These are phyloP conservation scores for Acanthaster planci DNA, from an alignment of 35 echinoderm and acorn worm genomes.

Conservation along the genomic window DNA sequence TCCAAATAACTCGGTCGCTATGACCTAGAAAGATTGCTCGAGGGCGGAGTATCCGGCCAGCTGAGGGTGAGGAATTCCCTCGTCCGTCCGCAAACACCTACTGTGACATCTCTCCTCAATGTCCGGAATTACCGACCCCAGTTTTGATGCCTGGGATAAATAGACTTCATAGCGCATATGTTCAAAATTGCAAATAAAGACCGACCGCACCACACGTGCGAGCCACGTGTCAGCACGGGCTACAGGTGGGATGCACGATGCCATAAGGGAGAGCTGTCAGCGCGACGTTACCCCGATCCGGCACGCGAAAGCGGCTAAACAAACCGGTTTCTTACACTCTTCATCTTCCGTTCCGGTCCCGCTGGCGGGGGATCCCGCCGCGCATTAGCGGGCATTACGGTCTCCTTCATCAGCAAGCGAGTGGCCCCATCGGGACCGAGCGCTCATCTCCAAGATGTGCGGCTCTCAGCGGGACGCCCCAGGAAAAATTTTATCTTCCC, in stretches of 20 bases:
- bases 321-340: background rate
- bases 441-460: background rate
- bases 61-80: background rate
- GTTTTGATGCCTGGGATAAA: slow-evolving; percentile 6
- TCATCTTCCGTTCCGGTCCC: background rate
- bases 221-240: background rate
- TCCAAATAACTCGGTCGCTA: no score
- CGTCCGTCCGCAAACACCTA: background rate
- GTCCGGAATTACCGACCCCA: background rate
- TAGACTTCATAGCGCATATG: background rate
- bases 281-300: background rate
- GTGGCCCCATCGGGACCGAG: background rate
- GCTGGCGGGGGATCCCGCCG: background rate
- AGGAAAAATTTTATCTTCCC: no score
- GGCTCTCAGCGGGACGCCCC: no score
- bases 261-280: background rate
- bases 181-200: background rate
- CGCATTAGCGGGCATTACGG: slow-evolving; percentile 14
- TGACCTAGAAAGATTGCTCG: no score
- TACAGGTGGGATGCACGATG: background rate
- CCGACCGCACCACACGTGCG: background rate
- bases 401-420: slow-evolving; percentile 8
- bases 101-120: background rate
- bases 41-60: background rate
- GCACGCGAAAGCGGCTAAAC: background rate